Evolutionary conservation across 2,797 vertebrate genomes (phyloP).

Genomic region (Notamacropus eugenii): DNA sequence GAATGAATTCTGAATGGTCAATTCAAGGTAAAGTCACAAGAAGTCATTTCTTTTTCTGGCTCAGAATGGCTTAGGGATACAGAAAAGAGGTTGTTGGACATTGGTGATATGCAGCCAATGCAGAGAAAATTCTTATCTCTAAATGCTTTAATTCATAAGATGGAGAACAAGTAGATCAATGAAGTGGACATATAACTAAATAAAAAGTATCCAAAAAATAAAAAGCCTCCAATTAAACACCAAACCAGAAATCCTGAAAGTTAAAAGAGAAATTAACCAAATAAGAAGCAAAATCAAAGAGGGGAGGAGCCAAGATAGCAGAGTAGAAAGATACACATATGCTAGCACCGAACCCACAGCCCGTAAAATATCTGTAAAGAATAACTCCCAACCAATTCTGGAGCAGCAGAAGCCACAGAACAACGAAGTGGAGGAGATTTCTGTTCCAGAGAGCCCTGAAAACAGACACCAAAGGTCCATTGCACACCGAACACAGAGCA

Average conservation of each 20-base stretch:
- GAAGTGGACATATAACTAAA: neutral
- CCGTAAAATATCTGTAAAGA: too few relatives aligned
- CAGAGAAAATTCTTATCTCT: neutral
- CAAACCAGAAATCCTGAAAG: neutral
- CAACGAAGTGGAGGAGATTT: too few relatives aligned
- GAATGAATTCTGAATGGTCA: neutral
- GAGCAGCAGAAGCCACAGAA: too few relatives aligned
- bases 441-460: too few relatives aligned
- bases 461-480: too few relatives aligned
- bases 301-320: too few relatives aligned
- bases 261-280: neutral
- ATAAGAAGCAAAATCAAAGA: neutral
- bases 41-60: neutral
- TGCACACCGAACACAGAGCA: too few relatives aligned
- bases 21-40: neutral
- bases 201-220: neutral
- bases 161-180: neutral
- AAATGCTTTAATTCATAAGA: neutral
- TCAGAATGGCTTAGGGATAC: neutral
- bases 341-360: too few relatives aligned
- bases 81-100: neutral
- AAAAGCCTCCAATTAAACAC: neutral
- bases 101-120: neutral
- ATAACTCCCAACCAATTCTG: too few relatives aligned
- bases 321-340: too few relatives aligned